A percentile compares a stretch with the other conserved stretches of the same genome.
Evolutionary conservation across 2,888 invertebrate genomes (phyloP).

Genomic region (Rhopalosiphum nymphaeae): DNA sequence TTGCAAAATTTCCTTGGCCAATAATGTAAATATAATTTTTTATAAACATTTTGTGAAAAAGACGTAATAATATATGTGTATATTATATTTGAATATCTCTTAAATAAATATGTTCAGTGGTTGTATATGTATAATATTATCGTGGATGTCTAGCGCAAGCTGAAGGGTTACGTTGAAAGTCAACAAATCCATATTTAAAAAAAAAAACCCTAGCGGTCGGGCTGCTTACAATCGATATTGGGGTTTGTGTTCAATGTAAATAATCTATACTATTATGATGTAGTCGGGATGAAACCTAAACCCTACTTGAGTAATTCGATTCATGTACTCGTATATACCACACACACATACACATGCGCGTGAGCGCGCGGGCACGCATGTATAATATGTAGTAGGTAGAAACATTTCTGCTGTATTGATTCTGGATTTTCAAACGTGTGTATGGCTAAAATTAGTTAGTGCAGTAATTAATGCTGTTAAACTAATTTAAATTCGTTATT

Average conservation of each 20-base stretch:
- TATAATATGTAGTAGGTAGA: not conserved
- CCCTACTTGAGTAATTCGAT: slow-evolving; percentile 25
- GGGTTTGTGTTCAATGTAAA: slow-evolving; percentile 34
- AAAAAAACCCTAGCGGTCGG: not conserved
- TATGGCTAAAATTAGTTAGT: not conserved
- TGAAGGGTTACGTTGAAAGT: not conserved
- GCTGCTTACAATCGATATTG: slow-evolving; percentile 18
- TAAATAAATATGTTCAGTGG: not conserved
- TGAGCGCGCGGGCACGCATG: no score
- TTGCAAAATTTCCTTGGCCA: not conserved
- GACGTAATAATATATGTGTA: not conserved
- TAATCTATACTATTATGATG: not conserved
- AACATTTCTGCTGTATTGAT: not conserved
- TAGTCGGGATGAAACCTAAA: slow-evolving; percentile 15
- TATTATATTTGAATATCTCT: slow-evolving; percentile 6
- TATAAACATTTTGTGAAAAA: not conserved
- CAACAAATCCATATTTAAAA: not conserved
- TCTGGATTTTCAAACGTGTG: not conserved
- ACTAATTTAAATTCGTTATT: not conserved
- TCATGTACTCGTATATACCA: not conserved
- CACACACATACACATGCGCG: not conserved
- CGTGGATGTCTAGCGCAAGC: not conserved
- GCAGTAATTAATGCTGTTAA: not conserved
- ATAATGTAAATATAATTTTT: not conserved
- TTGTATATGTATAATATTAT: not conserved